Evolutionary conservation across 2,113 vertebrate genomes (phyloP), one percentile per base, ranked within the genome.

Genomic region (Capricornis sumatraensis): DNA sequence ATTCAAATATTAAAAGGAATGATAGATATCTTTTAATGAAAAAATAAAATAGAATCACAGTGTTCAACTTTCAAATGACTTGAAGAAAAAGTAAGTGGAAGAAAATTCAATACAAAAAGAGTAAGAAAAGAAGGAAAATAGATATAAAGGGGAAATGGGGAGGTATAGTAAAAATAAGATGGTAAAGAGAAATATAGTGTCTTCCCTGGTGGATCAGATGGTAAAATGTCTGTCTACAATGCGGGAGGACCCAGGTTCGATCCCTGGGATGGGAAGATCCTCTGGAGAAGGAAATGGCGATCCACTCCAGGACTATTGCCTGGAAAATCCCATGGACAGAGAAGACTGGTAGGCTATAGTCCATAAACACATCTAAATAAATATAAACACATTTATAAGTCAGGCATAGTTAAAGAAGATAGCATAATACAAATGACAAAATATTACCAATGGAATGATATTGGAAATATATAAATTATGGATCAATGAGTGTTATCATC

Each of bases 191-290:
- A 79, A 86, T 64, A n/a, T 8, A 55, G 19, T 55, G 19, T 21
- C 19, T 21, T 55, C 53, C 19, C 53, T 55, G 53, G 53, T 7
- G 7, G 19, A 2, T 55, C 53, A 55, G 53, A 55, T 0, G 2
- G 53, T 55, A 55, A 55, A 55, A 2, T 55, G 19, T 55, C 53
- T 55, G 19, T 21, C 19, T 21, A 21, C 19, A 55, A 55, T 55
- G 19, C 1, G 1, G 7, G 19, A 55, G 7, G 7, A 53, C 19
- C 53, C 6, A 0, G 53, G 19, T 55, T 55, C 5, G 0, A 21
- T 23, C 55, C 55, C 21, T 57, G 55, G 21, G 7, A 23, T 57
- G 21, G 19, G 55, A 57, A 23, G 55, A 57, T 23, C 55, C 55
- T 23, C 55, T 57, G 21, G 55, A 57, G 21, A 57, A 57, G 55